Evolutionary conservation across 2,797 vertebrate species (phyloP).

Genomic region (Rhynchonycteris naso): DNA sequence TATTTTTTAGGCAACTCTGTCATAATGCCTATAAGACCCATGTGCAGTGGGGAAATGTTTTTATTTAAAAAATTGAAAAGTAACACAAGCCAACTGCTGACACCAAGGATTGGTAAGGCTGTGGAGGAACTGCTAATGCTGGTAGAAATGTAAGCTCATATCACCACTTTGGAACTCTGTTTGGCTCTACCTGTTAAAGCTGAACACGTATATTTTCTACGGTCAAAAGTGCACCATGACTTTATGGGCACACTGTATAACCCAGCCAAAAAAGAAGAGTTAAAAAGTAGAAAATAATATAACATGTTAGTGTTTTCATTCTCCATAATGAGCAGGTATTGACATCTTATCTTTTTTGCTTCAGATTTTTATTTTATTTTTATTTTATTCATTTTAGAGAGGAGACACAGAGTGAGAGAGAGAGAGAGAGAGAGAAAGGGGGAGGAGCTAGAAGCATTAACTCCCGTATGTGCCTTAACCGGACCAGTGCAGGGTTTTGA

Average conservation of each 20-base stretch:
- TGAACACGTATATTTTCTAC: not conserved
- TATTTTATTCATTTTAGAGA: too few relatives aligned
- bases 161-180: not conserved
- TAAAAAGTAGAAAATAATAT: not conserved
- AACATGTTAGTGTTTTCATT: not conserved
- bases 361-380: too few relatives aligned
- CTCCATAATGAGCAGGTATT: not conserved
- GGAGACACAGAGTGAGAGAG: too few relatives aligned
- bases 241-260: too few relatives aligned
- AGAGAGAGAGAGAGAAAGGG: too few relatives aligned
- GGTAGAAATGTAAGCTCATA: too few relatives aligned
- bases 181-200: not conserved
- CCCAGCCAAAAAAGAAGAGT: not conserved
- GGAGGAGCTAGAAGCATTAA: too few relatives aligned
- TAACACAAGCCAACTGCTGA: not conserved
- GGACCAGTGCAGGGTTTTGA: too few relatives aligned
- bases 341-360: not conserved
- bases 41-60: not conserved
- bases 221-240: too few relatives aligned
- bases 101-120: not conserved
- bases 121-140: accelerated
- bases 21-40: not conserved
- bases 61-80: not conserved
- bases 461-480: too few relatives aligned
- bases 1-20: not conserved